Evolutionary conservation across 2,113 vertebrate genomes (phyloP), one percentile per base, ranked within the genome.

Genomic region (Hippotragus niger): DNA sequence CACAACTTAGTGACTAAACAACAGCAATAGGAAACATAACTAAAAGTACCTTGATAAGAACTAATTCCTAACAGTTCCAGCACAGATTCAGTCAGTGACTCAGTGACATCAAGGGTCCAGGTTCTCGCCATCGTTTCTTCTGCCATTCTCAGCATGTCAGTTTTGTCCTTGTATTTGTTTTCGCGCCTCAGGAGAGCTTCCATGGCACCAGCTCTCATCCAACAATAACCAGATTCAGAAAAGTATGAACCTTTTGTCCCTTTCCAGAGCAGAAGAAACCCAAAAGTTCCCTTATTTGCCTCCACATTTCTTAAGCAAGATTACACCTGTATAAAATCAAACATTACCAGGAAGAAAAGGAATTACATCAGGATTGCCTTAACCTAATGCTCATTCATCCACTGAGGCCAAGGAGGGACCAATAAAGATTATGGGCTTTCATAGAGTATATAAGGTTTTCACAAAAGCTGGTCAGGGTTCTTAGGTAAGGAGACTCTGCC

Each of bases 191-290:
- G 40, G 31, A 50, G 50, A 53, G 40, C 83, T 94, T 60, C 71
- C 45, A 82, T 8, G 57, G 36, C 27, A 97, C n/a, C 52, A 64
- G 13, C 88, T 55, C 47, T 97, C 13, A 25, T 17, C 60, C 31
- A 93, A 43, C 43, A 88, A 50, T 88, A 43, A 57, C 76, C 62
- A 94, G 50, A 88, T 33, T 95, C 80, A 80, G 58, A 11, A 94
- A 92, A 71, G 19, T 76, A 15, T 78, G 43, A 96, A 76, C 3
- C 25, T 60, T 94, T 82, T 74, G 15, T 40, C 43, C 47, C 10
- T n/a, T 96, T 53, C 25, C 94, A 97, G 55, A 78, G 23, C 82
- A 91, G 96, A 91, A 6, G 11, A 89, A 95, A 94, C 17, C 52
- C 93, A 40, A 55, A 86, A 53, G 3, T 92, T 67, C 88, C 31